Base-by-base conservation (phyloP, 1,140 invertebrate species). In the Pachypsylla venusta region DNA sequence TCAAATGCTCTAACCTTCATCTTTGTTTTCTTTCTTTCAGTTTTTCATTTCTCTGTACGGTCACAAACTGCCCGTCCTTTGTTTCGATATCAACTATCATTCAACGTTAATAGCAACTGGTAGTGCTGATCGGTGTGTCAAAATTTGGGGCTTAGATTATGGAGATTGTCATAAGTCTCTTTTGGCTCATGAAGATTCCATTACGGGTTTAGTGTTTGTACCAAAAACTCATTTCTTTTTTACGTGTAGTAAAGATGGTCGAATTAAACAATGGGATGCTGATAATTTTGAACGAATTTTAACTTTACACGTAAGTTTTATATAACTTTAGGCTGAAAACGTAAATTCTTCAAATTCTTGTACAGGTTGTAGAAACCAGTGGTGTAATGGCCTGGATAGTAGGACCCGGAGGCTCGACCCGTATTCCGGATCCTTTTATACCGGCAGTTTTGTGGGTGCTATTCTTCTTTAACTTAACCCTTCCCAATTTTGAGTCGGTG, bases 71-170 rank as follows among this genome's bases (percentile, higher is more conserved):
- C 95, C 97, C 1, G 90, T 98, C 0, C 74, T 90, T 0, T 89
- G 87, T 66, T 79, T 99, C 76, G 94, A 98, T 69, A 95, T 99
- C 63, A 93, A 88, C 1, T 85, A 83, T 64, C 95, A 99, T 73
- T 90, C 84, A 1, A 80, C 80, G 1, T 67, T 99, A 1, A 85
- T 99, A 60, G 89, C 82, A 1, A 97, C 95, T 0, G 95, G 94
- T 22, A 96, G 93, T 16, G 85, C 85, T 0, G 97, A 99, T 74
- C 79, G 93, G 20, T 96, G 93, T 72, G 80, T 98, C 2, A 96
- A 98, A 76, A 87, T 99, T 62, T 99, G 95, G 95, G 94, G 95
- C 48, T 79, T 99, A 70, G 93, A 98, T 73, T 99, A 97, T 75
- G 97, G 96, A 19, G 94, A 99, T 72, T 98, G 93, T 67, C 88